Evolutionary conservation across 2,797 vertebrate genomes (phyloP).

Genomic region (Cheirogaleus major): DNA sequence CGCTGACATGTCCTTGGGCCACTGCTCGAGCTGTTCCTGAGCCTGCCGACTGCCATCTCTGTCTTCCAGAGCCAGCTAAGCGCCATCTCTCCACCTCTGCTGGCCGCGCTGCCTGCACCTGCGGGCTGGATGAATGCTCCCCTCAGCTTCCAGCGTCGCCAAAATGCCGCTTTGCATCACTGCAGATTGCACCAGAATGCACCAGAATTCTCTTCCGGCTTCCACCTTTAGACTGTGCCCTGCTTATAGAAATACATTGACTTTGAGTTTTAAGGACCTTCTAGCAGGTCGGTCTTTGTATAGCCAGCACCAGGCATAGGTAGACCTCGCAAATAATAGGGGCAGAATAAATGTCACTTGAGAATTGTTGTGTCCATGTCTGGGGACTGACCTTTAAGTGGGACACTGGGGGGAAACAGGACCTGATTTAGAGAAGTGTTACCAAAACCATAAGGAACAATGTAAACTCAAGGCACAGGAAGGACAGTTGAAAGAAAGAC

Average conservation of each 20-base stretch:
- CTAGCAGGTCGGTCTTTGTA: fast-evolving
- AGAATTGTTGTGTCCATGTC: fast-evolving
- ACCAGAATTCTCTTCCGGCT: background rate
- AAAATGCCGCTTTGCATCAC: background rate
- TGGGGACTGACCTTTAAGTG: background rate
- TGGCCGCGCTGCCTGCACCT: fast-evolving
- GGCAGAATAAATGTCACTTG: background rate
- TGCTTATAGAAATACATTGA: fast-evolving
- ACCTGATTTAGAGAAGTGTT: background rate
- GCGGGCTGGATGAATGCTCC: fast-evolving
- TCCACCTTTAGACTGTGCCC: fast-evolving
- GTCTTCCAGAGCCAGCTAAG: background rate
- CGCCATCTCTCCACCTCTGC: background rate
- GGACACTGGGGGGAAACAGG: fast-evolving
- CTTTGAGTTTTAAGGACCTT: background rate
- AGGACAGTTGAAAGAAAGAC: background rate
- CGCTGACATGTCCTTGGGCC: fast-evolving
- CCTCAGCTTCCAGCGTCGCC: background rate
- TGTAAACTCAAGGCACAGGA: background rate
- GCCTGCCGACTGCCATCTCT: too few species aligned
- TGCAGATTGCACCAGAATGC: fast-evolving
- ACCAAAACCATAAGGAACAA: background rate
- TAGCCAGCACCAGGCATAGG: background rate
- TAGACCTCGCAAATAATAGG: background rate
- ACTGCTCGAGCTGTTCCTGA: background rate